phyloP scores from a whole-genome alignment of 2,113 vertebrate genomes.

The Mesoclemmys tuberculata region DNA sequence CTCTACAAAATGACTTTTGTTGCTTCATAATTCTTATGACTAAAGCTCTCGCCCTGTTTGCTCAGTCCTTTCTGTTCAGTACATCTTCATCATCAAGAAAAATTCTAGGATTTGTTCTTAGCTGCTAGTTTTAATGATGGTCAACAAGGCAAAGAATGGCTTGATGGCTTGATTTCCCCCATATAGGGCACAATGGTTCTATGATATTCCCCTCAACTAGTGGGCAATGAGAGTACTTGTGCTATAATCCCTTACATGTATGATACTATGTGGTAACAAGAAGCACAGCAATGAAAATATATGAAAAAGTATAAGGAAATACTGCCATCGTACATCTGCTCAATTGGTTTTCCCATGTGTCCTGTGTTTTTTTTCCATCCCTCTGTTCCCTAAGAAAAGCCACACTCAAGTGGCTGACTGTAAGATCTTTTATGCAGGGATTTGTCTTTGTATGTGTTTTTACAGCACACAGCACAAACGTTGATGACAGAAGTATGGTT shows the following conservation, averaged over 20 bases:
- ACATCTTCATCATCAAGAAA: not conserved
- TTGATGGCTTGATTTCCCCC: not conserved
- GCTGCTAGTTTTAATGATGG: not conserved
- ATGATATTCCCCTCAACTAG: not conserved
- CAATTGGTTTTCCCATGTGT: not conserved
- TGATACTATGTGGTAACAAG: fast-evolving
- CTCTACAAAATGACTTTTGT: not conserved
- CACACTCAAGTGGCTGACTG: not conserved
- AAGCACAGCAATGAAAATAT: fast-evolving
- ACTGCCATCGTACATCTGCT: fast-evolving
- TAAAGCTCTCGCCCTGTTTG: not conserved
- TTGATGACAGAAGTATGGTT: not conserved
- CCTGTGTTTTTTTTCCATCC: not conserved
- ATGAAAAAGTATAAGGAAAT: not conserved
- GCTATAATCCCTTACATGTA: fast-evolving
- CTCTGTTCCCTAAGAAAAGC: not conserved
- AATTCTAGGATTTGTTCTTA: not conserved
- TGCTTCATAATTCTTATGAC: not conserved
- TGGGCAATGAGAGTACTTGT: fast-evolving
- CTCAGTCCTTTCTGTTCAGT: not conserved
- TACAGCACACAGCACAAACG: not conserved
- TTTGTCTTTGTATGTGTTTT: not conserved
- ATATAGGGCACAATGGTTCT: fast-evolving
- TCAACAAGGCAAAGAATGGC: not conserved
- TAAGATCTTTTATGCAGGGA: not conserved